Evolutionary conservation across 2,113 vertebrate genomes (phyloP).

Genomic region (Carassius gibelio): DNA sequence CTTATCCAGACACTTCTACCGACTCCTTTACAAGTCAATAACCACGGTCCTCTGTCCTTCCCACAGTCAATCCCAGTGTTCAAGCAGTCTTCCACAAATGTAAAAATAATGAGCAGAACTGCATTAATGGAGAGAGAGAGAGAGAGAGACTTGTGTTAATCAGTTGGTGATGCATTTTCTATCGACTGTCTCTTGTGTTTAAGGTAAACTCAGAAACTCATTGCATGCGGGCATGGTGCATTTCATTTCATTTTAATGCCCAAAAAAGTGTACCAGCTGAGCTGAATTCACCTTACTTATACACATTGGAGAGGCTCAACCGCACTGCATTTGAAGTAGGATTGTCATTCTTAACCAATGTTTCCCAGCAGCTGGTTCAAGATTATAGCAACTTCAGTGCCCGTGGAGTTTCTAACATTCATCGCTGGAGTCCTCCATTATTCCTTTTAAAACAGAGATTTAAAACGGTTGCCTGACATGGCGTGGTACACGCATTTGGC

Average conservation of each 20-base stretch:
- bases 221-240: conserved; percentile 72
- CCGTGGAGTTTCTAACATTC: not conserved
- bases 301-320: not conserved
- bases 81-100: conserved; percentile 53
- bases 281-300: not conserved
- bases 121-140: conserved; percentile 64
- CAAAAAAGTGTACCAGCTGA: conserved; percentile 38
- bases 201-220: conserved; percentile 72
- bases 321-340: conserved; percentile 57
- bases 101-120: conserved; percentile 69
- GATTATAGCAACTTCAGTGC: conserved; percentile 64
- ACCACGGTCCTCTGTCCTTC: conserved; percentile 66
- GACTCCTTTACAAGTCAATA: conserved; percentile 78
- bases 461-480: conserved; percentile 13
- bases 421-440: not conserved
- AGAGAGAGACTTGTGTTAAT: conserved; percentile 68
- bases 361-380: conserved; percentile 63
- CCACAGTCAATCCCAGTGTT: conserved; percentile 41
- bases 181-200: conserved; percentile 65
- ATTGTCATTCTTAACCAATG: conserved; percentile 68
- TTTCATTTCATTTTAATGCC: conserved; percentile 66
- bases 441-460: conserved; percentile 12
- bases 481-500: not conserved
- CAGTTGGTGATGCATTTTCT: conserved; percentile 65
- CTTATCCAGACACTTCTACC: conserved; percentile 78